Base-by-base conservation (phyloP, 2,888 invertebrate genomes). In the Alitta virens region DNA sequence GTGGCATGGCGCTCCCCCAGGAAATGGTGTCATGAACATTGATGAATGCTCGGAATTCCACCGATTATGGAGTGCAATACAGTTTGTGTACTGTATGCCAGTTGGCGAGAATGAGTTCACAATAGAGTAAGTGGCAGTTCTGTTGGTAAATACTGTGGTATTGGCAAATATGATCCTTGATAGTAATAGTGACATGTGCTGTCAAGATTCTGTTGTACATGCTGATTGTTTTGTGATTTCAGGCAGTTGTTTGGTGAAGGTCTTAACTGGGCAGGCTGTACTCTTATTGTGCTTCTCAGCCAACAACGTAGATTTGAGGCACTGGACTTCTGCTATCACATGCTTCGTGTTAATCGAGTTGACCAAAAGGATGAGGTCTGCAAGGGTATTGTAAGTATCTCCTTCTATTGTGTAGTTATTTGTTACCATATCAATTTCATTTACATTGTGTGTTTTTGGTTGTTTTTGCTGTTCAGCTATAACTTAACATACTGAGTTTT, bases 31-130 rank as follows among this genome's bases (percentile, higher is more conserved):
- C 18, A 92, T 95, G 85, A 93, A 94, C 81, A 89, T 96, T 0
- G 96, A 97, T 81, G 97, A 97, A 82, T 97, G 97, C 77, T 90
- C 90, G 1, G 98, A 99, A 85, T 99, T 98, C 83, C 97, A 98
- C 83, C 69, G 83, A 14, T 84, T 98, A 52, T 99, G 98, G 98
- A 97, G 96, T 0, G 98, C 97, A 0, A 85, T 99, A 38, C 98
- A 99, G 82, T 98, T 99, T 86, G 91, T 97, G 57, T 96, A 97
- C 83, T 97, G 96, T 80, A 94, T 96, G 75, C 97, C 98, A 0
- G 94, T 95, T 25, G 92, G 92, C 2, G 94, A 94, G 69, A 94
- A 94, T 0, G 94, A 98, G 83, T 95, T 92, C 75, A 97, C 96
- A 12, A 92, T 97, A 0, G 97, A 97, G 92, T 92, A 80, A 87